Evolutionary conservation across 2,113 vertebrate genomes (phyloP), one percentile per base, ranked within the genome.

Genomic region (Acinonyx jubatus): DNA sequence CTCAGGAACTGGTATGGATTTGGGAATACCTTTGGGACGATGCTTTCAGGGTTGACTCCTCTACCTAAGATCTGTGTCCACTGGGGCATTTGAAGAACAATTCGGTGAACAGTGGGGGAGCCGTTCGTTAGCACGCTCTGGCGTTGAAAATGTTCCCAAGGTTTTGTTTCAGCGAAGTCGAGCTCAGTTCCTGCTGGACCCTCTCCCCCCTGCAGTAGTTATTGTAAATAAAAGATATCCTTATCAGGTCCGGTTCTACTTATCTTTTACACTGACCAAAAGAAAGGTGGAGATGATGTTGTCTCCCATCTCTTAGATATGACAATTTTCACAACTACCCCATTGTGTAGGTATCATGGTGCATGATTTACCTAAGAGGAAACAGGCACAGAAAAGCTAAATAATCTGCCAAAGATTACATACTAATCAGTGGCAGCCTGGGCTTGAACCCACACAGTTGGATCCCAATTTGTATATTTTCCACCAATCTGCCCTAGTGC

Each of bases 401-500:
- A 11, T n/a, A 10, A 50, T 45, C 48, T 83, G 61, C 23, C 48
- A 23, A 25, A 31, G 29, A 19, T 91, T 5, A 52, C 10, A 83
- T 3, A 1, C 25, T 33, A 12, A 21, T 63, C 9, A 52, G 11
- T 27, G 76, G 76, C 21, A 21, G 25, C 25, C 76, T 19, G 48
- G 16, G 29, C 23, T 29, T 27, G 45, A 25, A 14, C 27, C 16
- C 5, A 33, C 4, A 21, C 11, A 80, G n/a, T 13, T 14, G 65
- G 10, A 63, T 71, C 36, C 16, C 11, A n/a, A 36, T n/a, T 16
- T 19, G 3, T 4, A 1, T 12, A 16, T 11, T n/a, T 2, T 23
- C 12, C 31, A 3, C 29, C 23, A 1, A 2, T 16, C 7, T 63
- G 25, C 29, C n/a, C 52, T 18, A 3, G 9, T 1, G 5, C 15